phyloP scores from a whole-genome alignment of 2,113 vertebrate genomes.

The Andinoacara biseriatus region DNA sequence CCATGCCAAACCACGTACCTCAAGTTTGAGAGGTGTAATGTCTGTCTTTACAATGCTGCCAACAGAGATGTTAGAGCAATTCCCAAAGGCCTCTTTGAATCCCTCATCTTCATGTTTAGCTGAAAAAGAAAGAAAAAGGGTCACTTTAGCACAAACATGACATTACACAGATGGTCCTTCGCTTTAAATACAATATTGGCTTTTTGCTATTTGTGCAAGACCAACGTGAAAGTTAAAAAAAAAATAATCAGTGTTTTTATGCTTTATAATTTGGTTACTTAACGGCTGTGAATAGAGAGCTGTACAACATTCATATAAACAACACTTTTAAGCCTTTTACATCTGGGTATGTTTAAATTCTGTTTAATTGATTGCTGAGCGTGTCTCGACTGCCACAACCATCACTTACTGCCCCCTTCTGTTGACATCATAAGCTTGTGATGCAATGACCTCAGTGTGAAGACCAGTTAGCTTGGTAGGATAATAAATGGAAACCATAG shows the following conservation, averaged over 20 bases:
- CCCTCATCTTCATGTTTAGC: neutral
- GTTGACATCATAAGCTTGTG: neutral
- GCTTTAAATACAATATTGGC: neutral
- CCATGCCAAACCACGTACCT: conserved; percentile 61
- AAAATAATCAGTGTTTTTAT: neutral
- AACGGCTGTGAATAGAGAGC: neutral
- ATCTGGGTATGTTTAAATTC: neutral
- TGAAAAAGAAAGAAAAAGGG: neutral
- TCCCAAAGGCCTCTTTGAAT: conserved; percentile 38
- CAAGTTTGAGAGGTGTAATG: conserved; percentile 45
- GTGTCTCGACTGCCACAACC: neutral
- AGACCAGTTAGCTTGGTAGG: neutral
- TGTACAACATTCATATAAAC: neutral
- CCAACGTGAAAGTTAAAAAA: neutral
- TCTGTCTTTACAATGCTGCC: conserved; percentile 50
- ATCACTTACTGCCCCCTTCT: neutral
- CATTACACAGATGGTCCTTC: neutral
- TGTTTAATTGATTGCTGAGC: neutral
- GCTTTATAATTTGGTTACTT: neutral
- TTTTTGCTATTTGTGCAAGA: neutral
- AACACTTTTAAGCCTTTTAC: neutral
- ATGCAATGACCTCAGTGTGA: neutral
- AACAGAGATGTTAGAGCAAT: conserved; percentile 32
- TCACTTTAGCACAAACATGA: neutral
- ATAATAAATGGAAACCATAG: neutral